Percentiles rank a stretch among this genome's conserved stretches.
Evolutionary conservation across 2,113 vertebrate genomes (phyloP).

Genomic region (Callipepla californica): DNA sequence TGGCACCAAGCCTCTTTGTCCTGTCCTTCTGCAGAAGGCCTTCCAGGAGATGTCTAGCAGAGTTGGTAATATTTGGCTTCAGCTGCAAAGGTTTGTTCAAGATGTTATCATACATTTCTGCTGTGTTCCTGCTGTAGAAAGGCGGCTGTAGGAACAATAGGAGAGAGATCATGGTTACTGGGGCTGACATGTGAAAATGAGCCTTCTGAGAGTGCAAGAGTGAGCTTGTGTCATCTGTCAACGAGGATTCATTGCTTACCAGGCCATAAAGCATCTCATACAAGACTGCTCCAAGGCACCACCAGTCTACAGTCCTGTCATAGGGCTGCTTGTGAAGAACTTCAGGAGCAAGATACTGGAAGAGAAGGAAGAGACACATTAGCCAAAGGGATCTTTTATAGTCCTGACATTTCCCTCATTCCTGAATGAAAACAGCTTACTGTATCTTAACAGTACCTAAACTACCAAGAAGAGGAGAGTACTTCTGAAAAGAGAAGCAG

Average conservation of each 20-base stretch:
- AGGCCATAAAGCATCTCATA: conserved; percentile 99
- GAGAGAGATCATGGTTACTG: not conserved
- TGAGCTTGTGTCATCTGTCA: not conserved
- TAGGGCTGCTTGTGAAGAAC: conserved; percentile 98
- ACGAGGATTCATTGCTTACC: conserved; percentile 78
- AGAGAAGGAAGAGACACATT: not conserved
- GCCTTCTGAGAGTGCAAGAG: rapidly evolving
- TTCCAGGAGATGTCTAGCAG: conserved; percentile 93
- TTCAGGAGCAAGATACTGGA: conserved; percentile 96
- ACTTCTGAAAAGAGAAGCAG: not conserved
- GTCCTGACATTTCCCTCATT: not conserved
- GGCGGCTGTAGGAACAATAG: conserved; percentile 85
- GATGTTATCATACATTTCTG: conserved; percentile 99
- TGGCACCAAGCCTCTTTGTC: conserved; percentile 93
- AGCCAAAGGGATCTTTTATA: not conserved
- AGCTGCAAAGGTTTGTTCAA: conserved; percentile 97
- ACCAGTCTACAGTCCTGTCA: conserved; percentile 98
- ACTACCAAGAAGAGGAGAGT: not conserved
- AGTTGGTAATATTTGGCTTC: conserved; percentile 98
- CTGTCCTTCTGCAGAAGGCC: conserved; percentile 96
- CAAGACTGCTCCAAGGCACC: conserved; percentile 96
- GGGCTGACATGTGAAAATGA: not conserved
- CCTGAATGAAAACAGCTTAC: not conserved
- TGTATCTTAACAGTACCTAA: not conserved
- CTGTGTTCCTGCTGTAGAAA: conserved; percentile 98